These are phyloP conservation scores for Ammodytes dubius DNA, from an alignment of 2,113 vertebrate genomes.

Conservation along the genomic window DNA sequence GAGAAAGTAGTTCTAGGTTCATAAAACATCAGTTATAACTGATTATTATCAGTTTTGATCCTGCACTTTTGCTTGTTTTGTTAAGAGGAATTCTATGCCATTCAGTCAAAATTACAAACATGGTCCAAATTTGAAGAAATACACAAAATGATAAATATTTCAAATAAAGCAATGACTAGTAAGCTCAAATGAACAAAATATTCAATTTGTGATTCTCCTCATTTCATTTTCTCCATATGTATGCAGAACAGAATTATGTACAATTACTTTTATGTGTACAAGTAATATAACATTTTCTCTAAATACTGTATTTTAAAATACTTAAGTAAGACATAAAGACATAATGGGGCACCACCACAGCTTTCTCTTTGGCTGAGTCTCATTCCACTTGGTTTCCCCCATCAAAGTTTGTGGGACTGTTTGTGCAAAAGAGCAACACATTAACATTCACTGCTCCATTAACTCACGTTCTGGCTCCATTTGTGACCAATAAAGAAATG, in stretches of 20 bases:
- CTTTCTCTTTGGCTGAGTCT: neutral
- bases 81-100: neutral
- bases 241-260: neutral
- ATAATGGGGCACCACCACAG: neutral
- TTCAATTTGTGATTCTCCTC: neutral
- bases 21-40: neutral
- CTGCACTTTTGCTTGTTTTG: neutral
- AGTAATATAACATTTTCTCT: neutral
- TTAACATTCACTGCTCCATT: conserved; percentile 37
- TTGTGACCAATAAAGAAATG: neutral
- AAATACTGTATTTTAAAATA: neutral
- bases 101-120: neutral
- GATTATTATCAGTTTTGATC: neutral
- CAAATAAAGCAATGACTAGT: neutral
- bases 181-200: neutral
- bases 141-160: neutral
- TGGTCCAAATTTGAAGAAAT: neutral
- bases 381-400: conserved; percentile 6
- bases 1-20: neutral
- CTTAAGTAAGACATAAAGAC: neutral
- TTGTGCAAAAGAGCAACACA: neutral
- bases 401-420: conserved; percentile 14
- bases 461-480: conserved; percentile 41
- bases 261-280: neutral
- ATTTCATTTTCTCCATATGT: neutral